A percentile compares a stretch with the other conserved stretches of the same genome.
These are phyloP conservation scores for Chiroxiphia lanceolata DNA, from an alignment of 2,797 vertebrate species.

Conservation along the genomic window DNA sequence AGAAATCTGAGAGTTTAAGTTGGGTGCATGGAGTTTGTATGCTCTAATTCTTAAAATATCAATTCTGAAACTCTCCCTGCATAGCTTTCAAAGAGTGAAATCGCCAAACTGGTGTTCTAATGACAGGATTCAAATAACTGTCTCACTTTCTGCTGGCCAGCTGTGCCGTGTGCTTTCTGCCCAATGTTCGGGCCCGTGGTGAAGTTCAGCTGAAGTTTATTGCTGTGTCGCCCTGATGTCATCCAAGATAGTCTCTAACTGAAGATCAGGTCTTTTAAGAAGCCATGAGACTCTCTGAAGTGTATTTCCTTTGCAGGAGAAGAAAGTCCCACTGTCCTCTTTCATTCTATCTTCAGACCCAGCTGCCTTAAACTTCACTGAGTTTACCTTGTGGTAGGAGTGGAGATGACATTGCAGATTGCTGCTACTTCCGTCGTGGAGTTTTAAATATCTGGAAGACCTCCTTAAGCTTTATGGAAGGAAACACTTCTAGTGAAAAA, in stretches of 20 bases:
- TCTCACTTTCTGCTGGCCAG: fast-evolving
- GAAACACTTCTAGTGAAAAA: background rate
- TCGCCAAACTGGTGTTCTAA: background rate
- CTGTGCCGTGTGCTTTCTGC: background rate
- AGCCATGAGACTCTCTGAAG: background rate
- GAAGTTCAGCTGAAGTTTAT: background rate
- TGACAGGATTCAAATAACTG: background rate
- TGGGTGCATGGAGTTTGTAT: background rate
- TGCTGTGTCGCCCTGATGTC: background rate
- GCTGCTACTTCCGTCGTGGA: background rate
- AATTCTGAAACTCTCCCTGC: background rate
- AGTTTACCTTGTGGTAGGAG: background rate
- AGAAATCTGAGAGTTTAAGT: background rate
- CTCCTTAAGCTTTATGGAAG: background rate
- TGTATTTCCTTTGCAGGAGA: background rate
- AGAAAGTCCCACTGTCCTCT: background rate
- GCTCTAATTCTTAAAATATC: background rate
- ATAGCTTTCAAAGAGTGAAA: background rate
- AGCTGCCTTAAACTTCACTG: background rate
- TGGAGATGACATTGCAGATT: background rate
- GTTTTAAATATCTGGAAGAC: background rate
- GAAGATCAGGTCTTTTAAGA: background rate
- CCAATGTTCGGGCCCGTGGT: background rate
- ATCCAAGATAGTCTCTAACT: background rate
- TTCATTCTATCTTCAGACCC: background rate